Evolutionary conservation across 1,140 invertebrate genomes (phyloP), one percentile per base, ranked within the genome.

Genomic region (Caenorhabditis brenneri): DNA sequence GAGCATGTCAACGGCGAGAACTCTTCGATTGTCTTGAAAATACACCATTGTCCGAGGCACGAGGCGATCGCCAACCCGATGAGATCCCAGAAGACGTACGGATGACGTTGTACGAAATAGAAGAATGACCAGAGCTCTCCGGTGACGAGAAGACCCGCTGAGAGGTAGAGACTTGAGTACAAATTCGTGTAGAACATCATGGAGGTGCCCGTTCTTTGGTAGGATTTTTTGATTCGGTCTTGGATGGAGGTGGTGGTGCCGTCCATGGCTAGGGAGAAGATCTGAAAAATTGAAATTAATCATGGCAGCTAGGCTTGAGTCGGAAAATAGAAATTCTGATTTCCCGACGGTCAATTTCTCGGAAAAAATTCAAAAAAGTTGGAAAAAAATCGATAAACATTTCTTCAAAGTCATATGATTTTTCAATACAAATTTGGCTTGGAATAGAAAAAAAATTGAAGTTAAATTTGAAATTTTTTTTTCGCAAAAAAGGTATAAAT

Each of bases 141-240:
- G 12, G 84, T 83, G 29, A 88, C 69, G 19, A 33, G 10, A 2
- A 36, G 19, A 80, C 83, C 83, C 22, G 69, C 88, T 19, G 27
- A 84, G 55, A 65, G 53, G 22, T 82, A 85, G 6, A 95, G 89
- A 27, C 93, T 92, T 29, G 95, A 95, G 94, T 95, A 99, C 78
- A 95, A 92, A 91, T 99, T 99, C 93, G 97, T 96, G 85, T 94
- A 94, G 39, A 95, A 91, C 97, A 99, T 99, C 96, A 99, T 97
- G 88, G 95, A 94, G 80, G 95, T 94, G 5, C 96, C 95, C 84
- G 95, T 94, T 0, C 96, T 95, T 84, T 95, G 94, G 85, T 95
- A 94, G 88, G 96, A 94, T 36, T 93, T 92, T 89, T 95, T 89
- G 24, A 88, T 88, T 10, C 69, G 27, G 31, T 88, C 87, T 53